phyloP scores from a whole-genome alignment of 2,888 invertebrate species.

The Sylvicola fuscatus region DNA sequence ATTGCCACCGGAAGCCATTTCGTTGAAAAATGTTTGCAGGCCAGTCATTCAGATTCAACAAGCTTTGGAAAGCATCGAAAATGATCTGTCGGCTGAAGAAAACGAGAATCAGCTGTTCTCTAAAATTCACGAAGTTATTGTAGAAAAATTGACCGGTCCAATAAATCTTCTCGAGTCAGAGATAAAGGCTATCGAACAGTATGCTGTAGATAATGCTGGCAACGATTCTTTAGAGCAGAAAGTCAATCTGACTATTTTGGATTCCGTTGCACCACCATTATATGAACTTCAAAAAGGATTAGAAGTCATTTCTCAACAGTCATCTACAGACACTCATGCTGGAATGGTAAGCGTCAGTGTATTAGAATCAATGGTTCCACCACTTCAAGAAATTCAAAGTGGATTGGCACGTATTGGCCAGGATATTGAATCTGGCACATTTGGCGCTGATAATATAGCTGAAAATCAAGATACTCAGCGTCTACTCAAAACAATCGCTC shows the following conservation, averaged over 20 bases:
- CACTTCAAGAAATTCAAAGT: conserved; percentile 35
- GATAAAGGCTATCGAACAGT: conserved; percentile 5
- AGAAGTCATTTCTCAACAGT: conserved; percentile 26
- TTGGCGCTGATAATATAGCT: conserved; percentile 16
- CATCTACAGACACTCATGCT: conserved; percentile 15
- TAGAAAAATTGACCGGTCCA: conserved; percentile 12
- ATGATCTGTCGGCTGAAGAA: conserved; percentile 20
- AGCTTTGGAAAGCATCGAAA: conserved; percentile 22
- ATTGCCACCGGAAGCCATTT: conserved; percentile 20
- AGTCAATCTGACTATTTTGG: conserved; percentile 37
- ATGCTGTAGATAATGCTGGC: conserved; percentile 14
- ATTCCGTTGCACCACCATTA: conserved; percentile 40
- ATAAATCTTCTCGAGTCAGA: conserved; percentile 7
- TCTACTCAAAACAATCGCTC: conserved; percentile 22
- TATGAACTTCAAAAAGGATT: conserved; percentile 37
- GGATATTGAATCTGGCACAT: conserved; percentile 23
- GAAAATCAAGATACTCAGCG: conserved; percentile 24
- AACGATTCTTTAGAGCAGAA: conserved; percentile 21
- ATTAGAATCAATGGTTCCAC: conserved; percentile 28
- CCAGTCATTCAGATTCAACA: conserved; percentile 27
- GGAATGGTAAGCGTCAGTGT: conserved; percentile 25
- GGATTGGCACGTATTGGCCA: conserved; percentile 28
- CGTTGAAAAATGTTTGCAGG: conserved; percentile 19
- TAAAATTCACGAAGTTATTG: conserved; percentile 18
- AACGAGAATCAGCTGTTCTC: conserved; percentile 19